Evolutionary conservation across 2,888 invertebrate genomes (phyloP), one percentile per base, ranked within the genome.

Genomic region (Mythimna albipuncta): DNA sequence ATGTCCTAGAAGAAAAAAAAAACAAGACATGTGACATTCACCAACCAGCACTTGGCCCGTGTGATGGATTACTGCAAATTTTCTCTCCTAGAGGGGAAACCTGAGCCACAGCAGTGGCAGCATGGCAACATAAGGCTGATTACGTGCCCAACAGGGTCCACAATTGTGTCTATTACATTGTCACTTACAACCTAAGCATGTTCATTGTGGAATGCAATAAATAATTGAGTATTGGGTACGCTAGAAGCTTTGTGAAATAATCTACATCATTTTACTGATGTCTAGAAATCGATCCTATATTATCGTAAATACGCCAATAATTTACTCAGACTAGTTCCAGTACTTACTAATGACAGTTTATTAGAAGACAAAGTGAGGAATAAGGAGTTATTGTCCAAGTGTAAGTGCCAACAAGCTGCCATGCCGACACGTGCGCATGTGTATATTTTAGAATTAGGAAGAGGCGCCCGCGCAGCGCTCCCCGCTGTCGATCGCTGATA

Each of bases 391-490:
- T 85, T 81, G 84, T 84, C 69, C 69, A 76, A 79, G 71, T 68
- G 72, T 82, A 81, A 84, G 81, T 83, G 82, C 77, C 72, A 76
- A 77, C 80, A 78, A 77, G 77, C 69, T 75, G 71, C 59, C 38
- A 59, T 66, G 69, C 44, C 72, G 69, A 82, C 82, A 88, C 88
- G 86, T 88, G 88, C 86, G 87, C 85, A 87, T 79, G 80, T 70
- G 87, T 85, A 87, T 89, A 90, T 91, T 91, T 91, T 90, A 86
- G 88, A 85, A 87, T 88, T 88, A 81, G 87, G 86, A 89, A 86
- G 82, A 81, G 83, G 75, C 81, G 83, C 88, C 84, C 72, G 80
- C 81, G 83, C 87, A 19, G 35, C 11, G 19, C 65, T 83, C 79
- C 70, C 61, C 83, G 79, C 63, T 85, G 85, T 87, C 89, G 88